Evolutionary conservation across 37 sponge, comb jelly and placozoan genomes (phyloP).

Genomic region (Beroe forskalii): DNA sequence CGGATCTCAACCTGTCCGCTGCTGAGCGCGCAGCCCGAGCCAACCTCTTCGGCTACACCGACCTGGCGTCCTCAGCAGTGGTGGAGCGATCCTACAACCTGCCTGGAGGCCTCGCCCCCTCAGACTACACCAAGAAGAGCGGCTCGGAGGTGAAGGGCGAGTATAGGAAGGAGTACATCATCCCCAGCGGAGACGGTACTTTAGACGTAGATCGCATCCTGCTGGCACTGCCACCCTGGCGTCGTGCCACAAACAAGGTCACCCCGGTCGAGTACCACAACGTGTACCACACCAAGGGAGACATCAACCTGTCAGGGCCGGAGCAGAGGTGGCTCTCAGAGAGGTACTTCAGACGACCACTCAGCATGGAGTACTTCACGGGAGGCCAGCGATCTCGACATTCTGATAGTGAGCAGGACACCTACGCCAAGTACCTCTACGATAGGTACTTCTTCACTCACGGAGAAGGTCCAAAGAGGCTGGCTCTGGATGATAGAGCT

Average conservation of each 20-base stretch:
- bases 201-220: conserved; percentile 32
- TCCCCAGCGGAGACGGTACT: conserved; percentile 31
- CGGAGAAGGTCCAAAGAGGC: neutral
- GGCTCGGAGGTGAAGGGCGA: neutral
- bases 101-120: neutral
- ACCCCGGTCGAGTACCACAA: neutral
- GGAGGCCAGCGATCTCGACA: neutral
- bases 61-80: neutral
- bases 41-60: neutral
- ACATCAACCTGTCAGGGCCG: neutral
- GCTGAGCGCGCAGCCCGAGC: neutral
- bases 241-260: neutral
- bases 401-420: neutral
- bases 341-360: neutral
- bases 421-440: conserved; percentile 61
- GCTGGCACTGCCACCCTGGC: conserved; percentile 17
- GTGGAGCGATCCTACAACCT: neutral
- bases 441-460: neutral
- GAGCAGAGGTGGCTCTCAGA: neutral
- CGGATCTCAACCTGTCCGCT: neutral
- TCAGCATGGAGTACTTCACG: neutral
- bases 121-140: neutral
- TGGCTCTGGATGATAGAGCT: neutral
- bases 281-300: conserved; percentile 7
- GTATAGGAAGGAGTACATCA: conserved; percentile 25